Evolutionary conservation across 1,140 invertebrate species (phyloP).

Genomic region (honey bee (Apis mellifera)): DNA sequence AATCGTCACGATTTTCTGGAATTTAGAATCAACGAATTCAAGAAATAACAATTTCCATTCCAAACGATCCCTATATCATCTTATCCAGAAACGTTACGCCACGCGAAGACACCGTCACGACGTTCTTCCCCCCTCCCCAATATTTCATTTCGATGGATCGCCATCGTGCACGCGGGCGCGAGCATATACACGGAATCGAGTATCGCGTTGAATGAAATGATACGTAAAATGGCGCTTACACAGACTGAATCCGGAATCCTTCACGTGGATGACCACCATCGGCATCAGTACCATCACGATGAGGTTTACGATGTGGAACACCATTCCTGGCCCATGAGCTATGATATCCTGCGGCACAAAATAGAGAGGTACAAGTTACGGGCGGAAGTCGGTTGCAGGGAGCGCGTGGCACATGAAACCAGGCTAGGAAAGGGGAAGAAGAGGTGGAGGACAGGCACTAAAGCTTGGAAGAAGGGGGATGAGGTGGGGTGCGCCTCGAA

Average conservation of each 20-base stretch:
- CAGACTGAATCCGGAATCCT: conserved; percentile 89
- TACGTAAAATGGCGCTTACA: conserved; percentile 83
- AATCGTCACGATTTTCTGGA: no score
- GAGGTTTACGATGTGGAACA: conserved; percentile 89
- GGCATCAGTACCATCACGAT: conserved; percentile 89
- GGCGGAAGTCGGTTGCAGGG: conserved; percentile 43
- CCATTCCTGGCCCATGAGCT: conserved; percentile 85
- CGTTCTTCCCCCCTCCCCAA: neutral
- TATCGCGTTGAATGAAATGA: conserved; percentile 52
- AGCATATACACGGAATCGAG: neutral
- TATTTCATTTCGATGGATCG: conserved; percentile 35
- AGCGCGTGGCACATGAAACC: conserved; percentile 14
- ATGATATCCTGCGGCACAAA: conserved; percentile 86
- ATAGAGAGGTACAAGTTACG: conserved; percentile 65
- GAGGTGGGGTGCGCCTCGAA: neutral
- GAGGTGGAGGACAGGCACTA: neutral
- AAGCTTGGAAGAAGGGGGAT: no score
- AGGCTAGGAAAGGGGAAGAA: neutral
- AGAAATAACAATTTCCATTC: neutral
- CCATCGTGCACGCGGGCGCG: neutral
- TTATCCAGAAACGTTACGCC: no score
- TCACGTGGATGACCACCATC: conserved; percentile 89
- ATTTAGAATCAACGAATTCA: no score
- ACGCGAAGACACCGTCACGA: neutral
- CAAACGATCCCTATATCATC: neutral